Percentiles rank a stretch among this genome's conserved stretches.
Conservation (phyloP, 2,797 vertebrate genomes). For the Poeciliopsis gracilis region DNA sequence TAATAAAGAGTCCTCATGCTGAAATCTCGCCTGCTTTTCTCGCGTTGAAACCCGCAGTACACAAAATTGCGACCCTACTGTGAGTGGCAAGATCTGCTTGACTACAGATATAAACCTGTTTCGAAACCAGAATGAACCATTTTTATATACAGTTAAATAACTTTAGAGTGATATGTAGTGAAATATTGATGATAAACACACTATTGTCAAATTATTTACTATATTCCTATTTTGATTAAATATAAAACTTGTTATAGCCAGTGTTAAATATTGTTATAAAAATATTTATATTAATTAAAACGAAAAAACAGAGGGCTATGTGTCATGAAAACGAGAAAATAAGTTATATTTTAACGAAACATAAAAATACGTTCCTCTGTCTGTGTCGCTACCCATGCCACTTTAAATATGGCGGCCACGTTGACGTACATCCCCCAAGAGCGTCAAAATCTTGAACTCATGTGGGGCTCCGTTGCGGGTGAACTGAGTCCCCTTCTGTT, state of each 20-base stretch:
- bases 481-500: background rate
- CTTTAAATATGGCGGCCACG: background rate
- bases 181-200: background rate
- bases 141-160: background rate
- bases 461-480: background rate
- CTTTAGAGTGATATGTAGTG: background rate
- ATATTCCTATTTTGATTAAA: background rate
- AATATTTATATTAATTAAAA: background rate
- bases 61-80: background rate
- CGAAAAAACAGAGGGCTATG: background rate
- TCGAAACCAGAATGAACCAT: background rate
- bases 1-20: background rate
- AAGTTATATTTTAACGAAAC: background rate
- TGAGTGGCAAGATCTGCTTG: background rate
- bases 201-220: background rate
- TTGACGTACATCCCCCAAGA: background rate
- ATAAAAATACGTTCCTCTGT: background rate
- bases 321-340: background rate
- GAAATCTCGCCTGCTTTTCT: slow-evolving; percentile 31
- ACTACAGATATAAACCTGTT: background rate
- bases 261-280: too few relatives aligned
- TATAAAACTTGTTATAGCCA: background rate
- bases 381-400: background rate
- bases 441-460: background rate
- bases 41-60: slow-evolving; percentile 33